phyloP scores from a whole-genome alignment of 2,888 invertebrate species.

The Chaitophorus viminalis region DNA sequence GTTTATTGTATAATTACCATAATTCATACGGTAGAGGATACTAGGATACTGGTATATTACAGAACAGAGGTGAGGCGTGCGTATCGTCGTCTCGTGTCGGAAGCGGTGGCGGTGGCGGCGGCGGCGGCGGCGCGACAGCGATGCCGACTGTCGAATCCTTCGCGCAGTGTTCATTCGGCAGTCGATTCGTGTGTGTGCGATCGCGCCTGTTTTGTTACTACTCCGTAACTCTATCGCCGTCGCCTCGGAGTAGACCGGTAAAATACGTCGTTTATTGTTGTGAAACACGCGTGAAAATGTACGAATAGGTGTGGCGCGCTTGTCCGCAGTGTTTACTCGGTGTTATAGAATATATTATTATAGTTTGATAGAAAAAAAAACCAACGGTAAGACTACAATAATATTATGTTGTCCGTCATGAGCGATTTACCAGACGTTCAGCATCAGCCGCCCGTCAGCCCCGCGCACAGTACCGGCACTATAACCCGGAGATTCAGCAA shows the following conservation, averaged over 20 bases:
- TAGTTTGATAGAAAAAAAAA: not conserved
- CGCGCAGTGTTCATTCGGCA: constrained; percentile 43
- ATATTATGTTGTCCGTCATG: constrained; percentile 53
- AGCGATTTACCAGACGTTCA: constrained; percentile 56
- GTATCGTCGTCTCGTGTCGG: constrained; percentile 28
- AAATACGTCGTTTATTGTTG: constrained; percentile 19
- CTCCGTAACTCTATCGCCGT: constrained; percentile 36
- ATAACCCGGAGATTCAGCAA: constrained; percentile 71
- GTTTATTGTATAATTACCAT: no score
- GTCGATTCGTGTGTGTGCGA: not conserved
- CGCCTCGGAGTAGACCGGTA: constrained; percentile 9
- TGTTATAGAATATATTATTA: not conserved
- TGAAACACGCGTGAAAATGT: not conserved
- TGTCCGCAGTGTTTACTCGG: not conserved
- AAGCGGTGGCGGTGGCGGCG: constrained; percentile 13
- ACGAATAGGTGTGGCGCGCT: not conserved
- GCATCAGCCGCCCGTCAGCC: constrained; percentile 64
- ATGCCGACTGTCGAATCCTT: not conserved
- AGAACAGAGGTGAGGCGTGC: no score
- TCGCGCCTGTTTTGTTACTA: not conserved
- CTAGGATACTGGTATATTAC: no score
- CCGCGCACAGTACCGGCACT: constrained; percentile 65
- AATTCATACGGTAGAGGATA: not conserved
- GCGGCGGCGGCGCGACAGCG: not conserved
- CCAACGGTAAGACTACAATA: not conserved